phyloP scores from a whole-genome alignment of 2,797 vertebrate species.

The Crocodylus rhombifer region DNA sequence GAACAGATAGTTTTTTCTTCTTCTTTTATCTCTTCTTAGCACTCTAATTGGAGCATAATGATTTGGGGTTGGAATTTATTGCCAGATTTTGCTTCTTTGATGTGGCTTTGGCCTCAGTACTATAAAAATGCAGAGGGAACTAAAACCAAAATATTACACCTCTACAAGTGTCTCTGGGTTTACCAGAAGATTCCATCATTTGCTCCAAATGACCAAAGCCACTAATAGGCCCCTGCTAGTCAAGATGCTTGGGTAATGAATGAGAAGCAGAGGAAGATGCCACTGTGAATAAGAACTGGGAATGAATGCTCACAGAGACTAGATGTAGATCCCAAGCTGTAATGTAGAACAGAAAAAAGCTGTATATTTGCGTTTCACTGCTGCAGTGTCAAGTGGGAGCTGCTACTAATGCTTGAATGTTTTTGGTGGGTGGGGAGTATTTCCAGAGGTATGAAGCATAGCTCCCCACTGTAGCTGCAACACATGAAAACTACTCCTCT shows the following conservation, averaged over 20 bases:
- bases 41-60: conserved; percentile 72
- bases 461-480: accelerated
- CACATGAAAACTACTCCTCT: background rate
- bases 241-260: conserved; percentile 75
- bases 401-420: conserved; percentile 16
- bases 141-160: conserved; percentile 75
- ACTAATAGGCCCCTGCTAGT: conserved; percentile 67
- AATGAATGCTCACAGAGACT: conserved; percentile 43
- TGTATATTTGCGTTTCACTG: background rate
- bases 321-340: background rate
- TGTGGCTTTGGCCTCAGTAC: conserved; percentile 71
- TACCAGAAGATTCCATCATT: conserved; percentile 74
- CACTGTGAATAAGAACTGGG: conserved; percentile 65
- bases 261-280: conserved; percentile 71
- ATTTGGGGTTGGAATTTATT: conserved; percentile 42
- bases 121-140: conserved; percentile 68
- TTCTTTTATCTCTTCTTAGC: conserved; percentile 73
- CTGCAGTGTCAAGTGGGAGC: background rate
- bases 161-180: conserved; percentile 77
- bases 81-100: conserved; percentile 68
- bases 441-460: background rate
- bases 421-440: accelerated
- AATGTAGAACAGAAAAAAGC: conserved; percentile 53
- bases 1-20: conserved; percentile 62
- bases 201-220: conserved; percentile 76